A percentile compares a stretch with the other conserved stretches of the same genome.
Evolutionary conservation across 2,113 vertebrate genomes (phyloP).

Genomic region (Dipodomys stephensi): DNA sequence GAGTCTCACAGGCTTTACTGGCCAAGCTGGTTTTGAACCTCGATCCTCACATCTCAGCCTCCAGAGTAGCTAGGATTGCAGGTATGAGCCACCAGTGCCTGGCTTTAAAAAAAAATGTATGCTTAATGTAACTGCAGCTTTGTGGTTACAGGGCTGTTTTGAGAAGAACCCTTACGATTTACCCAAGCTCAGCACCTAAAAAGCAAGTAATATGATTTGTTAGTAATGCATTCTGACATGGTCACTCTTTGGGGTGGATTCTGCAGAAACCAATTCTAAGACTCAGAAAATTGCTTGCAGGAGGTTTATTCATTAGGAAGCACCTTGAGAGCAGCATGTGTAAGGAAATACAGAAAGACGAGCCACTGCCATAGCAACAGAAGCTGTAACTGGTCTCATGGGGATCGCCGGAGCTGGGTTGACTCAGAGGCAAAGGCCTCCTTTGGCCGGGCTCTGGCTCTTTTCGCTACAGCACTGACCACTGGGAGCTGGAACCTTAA

Average conservation of each 20-base stretch:
- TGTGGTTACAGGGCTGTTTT: constrained; percentile 2
- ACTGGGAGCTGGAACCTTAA: neutral
- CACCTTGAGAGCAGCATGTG: neutral
- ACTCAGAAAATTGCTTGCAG: neutral
- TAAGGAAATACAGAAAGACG: neutral
- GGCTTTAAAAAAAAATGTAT: no score
- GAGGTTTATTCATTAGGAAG: neutral
- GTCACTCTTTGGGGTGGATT: neutral
- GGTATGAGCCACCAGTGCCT: no score
- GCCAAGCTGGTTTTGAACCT: no score
- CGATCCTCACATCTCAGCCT: no score
- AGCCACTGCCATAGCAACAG: neutral
- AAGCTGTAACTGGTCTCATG: neutral
- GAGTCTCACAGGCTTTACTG: no score
- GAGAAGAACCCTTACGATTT: constrained; percentile 13
- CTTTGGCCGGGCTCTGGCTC: neutral
- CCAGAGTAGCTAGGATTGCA: no score
- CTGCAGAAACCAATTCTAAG: neutral
- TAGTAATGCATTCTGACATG: neutral
- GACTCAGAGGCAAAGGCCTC: neutral
- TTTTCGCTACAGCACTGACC: neutral
- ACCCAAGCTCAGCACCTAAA: neutral
- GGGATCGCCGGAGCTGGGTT: neutral
- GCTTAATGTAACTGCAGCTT: no score
- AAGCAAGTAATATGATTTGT: neutral